Conservation (phyloP, 2,113 vertebrate species). For the Brachirus orientalis region DNA sequence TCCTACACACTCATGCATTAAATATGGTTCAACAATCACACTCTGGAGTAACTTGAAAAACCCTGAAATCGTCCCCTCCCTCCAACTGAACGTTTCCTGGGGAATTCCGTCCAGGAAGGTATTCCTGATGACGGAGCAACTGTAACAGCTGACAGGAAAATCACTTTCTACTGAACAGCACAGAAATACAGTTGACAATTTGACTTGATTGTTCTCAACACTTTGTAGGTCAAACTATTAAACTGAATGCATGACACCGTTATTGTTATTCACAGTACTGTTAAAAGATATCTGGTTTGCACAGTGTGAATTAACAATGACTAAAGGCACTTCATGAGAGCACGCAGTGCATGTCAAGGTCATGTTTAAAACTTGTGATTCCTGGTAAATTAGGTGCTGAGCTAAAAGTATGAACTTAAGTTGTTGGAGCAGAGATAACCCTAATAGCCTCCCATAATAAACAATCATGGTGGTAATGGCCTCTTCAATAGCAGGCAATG, state of each 20-base stretch:
- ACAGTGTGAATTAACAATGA: constrained; percentile 7
- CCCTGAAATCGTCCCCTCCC: constrained; percentile 43
- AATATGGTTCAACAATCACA: constrained; percentile 73
- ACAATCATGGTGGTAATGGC: constrained; percentile 64
- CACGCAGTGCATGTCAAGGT: constrained; percentile 1
- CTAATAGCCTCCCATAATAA: constrained; percentile 55
- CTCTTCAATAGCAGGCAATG: constrained; percentile 49
- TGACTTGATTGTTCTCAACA: constrained; percentile 11
- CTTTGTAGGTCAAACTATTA: not conserved
- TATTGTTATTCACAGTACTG: not conserved
- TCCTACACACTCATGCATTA: constrained; percentile 71
- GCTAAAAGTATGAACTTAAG: constrained; percentile 36
- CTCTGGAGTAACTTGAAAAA: constrained; percentile 61
- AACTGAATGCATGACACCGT: no score
- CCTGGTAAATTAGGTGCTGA: constrained; percentile 20
- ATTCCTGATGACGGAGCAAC: constrained; percentile 71
- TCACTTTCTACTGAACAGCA: constrained; percentile 56
- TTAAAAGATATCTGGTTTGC: not conserved
- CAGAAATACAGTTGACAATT: constrained; percentile 33
- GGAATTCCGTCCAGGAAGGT: constrained; percentile 74
- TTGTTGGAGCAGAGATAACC: constrained; percentile 39
- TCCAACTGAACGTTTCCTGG: constrained; percentile 70
- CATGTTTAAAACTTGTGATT: constrained; percentile 16
- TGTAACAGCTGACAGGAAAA: constrained; percentile 70
- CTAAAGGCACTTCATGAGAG: not conserved